Evolutionary conservation across 2,888 invertebrate genomes (phyloP).

Genomic region (Dorcus parallelipipedus): DNA sequence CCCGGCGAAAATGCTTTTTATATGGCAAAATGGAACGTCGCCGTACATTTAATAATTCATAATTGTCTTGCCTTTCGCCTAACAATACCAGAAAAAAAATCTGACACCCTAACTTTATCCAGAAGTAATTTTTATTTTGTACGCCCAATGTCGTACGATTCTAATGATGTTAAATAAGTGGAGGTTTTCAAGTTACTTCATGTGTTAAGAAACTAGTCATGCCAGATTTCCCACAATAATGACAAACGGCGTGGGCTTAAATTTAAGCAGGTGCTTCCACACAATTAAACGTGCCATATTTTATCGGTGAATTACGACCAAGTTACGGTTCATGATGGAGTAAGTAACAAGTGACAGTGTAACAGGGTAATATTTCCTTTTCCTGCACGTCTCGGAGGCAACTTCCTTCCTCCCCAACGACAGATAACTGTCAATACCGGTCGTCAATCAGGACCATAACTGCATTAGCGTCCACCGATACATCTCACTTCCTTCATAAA

Average conservation of each 20-base stretch:
- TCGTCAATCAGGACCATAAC: slow-evolving; percentile 43
- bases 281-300: slow-evolving; percentile 8
- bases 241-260: no score
- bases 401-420: slow-evolving; percentile 39
- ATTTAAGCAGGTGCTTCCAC: neutral
- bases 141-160: no score
- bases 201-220: no score
- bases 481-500: slow-evolving; percentile 21
- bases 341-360: slow-evolving; percentile 18
- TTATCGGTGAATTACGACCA: slow-evolving; percentile 13
- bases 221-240: no score
- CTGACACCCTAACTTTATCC: no score
- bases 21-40: no score
- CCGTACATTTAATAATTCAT: no score
- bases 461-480: slow-evolving; percentile 37
- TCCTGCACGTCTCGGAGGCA: slow-evolving; percentile 16
- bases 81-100: no score
- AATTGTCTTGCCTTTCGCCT: no score
- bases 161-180: no score
- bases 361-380: slow-evolving; percentile 22
- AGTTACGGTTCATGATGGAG: slow-evolving; percentile 10
- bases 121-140: no score
- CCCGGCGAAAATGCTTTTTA: neutral
- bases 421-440: slow-evolving; percentile 46
- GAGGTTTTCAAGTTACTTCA: no score